A percentile compares a stretch with the other conserved stretches of the same genome.
Conservation (phyloP, 2,797 vertebrate genomes). For the Tapirus indicus region DNA sequence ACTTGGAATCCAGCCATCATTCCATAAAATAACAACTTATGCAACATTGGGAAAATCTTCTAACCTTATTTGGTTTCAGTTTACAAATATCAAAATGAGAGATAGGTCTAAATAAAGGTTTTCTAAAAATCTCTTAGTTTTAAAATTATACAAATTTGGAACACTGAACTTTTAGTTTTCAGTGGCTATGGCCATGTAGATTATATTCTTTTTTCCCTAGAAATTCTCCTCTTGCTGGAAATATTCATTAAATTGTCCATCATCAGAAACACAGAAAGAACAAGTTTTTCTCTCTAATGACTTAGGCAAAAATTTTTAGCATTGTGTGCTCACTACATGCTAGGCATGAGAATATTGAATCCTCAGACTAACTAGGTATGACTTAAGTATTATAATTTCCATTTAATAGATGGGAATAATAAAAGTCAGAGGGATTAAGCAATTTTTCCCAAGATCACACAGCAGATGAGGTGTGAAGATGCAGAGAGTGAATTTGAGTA, state of each 20-base stretch:
- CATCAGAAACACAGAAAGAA: constrained; percentile 2
- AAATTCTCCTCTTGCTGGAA: neutral
- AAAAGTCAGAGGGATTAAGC: neutral
- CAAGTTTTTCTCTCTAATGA: neutral
- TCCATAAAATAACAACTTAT: constrained; percentile 21
- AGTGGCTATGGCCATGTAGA: neutral
- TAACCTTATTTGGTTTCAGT: constrained; percentile 42
- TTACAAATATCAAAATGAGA: constrained; percentile 55
- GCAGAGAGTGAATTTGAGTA: neutral
- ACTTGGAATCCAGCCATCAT: constrained; percentile 35
- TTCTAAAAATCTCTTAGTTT: neutral
- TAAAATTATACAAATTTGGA: constrained; percentile 28
- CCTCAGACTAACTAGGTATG: neutral
- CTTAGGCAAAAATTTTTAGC: neutral
- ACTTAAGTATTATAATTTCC: neutral
- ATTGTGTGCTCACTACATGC: neutral
- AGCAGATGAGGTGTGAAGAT: neutral
- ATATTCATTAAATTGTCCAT: neutral
- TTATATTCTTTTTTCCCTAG: neutral
- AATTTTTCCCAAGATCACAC: neutral
- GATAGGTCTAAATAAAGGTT: constrained; percentile 11
- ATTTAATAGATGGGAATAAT: neutral
- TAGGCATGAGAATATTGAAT: neutral
- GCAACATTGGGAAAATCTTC: constrained; percentile 26
- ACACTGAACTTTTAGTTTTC: constrained; percentile 35